phyloP scores from a whole-genome alignment of 2,888 invertebrate genomes.

The Quadriops clusia region DNA sequence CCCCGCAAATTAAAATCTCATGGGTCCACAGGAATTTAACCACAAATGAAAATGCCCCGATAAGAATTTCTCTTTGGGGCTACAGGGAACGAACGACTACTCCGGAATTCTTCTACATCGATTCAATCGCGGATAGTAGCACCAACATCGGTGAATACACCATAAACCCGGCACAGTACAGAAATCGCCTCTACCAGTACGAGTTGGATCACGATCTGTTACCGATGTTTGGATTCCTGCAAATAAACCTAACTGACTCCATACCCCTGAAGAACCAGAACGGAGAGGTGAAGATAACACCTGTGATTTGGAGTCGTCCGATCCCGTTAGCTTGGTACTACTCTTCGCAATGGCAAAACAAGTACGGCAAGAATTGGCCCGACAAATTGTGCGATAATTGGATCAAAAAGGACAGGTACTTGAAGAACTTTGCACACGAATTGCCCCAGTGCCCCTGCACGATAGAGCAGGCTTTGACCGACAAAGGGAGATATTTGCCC shows the following conservation, averaged over 20 bases:
- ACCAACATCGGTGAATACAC: conserved; percentile 50
- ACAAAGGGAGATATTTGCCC: conserved; percentile 86
- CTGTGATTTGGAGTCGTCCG: conserved; percentile 78
- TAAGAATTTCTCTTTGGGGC: conserved; percentile 79
- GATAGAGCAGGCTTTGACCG: conserved; percentile 76
- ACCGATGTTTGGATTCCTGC: conserved; percentile 82
- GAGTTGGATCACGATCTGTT: conserved; percentile 62
- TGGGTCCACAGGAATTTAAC: conserved; percentile 84
- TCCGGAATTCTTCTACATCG: conserved; percentile 74
- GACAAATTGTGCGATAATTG: conserved; percentile 77
- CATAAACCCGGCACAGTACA: conserved; percentile 62
- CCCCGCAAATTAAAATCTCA: conserved; percentile 61
- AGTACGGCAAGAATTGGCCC: conserved; percentile 74
- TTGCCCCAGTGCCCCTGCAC: conserved; percentile 84
- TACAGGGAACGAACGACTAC: conserved; percentile 73
- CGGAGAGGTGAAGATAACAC: conserved; percentile 24
- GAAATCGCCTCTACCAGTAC: conserved; percentile 54
- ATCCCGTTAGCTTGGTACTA: conserved; percentile 92
- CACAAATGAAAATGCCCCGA: conserved; percentile 59
- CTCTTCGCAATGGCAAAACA: conserved; percentile 73
- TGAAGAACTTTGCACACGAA: conserved; percentile 77
- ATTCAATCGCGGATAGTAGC: conserved; percentile 51
- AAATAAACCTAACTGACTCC: conserved; percentile 76
- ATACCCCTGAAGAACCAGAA: conserved; percentile 33
- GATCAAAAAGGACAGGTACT: conserved; percentile 71